Evolutionary conservation across 2,888 invertebrate genomes (phyloP).

Genomic region (Augiades crinisus): DNA sequence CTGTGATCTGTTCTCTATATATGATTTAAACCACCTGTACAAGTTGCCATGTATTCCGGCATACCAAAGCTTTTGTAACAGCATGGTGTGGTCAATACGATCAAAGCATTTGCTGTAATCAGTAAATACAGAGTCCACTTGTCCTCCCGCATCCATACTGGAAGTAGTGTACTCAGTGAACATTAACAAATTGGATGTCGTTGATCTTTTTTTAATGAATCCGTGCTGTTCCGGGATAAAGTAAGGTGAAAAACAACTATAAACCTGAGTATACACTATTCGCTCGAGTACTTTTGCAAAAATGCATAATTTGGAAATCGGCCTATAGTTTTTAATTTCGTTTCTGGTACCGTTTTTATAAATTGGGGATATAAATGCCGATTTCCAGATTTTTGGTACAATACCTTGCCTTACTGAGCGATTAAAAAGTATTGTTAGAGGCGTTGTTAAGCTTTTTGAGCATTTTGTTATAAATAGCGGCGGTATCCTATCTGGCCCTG

Average conservation of each 20-base stretch:
- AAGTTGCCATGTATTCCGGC: constrained; percentile 20
- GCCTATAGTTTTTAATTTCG: not conserved
- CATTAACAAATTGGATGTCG: not conserved
- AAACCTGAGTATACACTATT: constrained; percentile 1
- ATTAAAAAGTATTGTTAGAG: not conserved
- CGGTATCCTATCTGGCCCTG: constrained; percentile 1
- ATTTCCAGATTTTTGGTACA: not conserved
- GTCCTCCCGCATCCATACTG: constrained; percentile 1
- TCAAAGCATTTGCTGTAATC: constrained; percentile 32
- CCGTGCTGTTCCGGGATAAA: not conserved
- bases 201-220: not conserved
- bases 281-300: not conserved
- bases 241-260: not conserved
- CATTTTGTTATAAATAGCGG: constrained; percentile 1
- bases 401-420: not conserved
- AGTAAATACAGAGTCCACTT: constrained; percentile 29
- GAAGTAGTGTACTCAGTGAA: not conserved
- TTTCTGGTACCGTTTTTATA: not conserved
- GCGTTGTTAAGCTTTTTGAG: not conserved
- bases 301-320: not conserved
- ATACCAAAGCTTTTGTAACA: constrained; percentile 14
- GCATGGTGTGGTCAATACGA: constrained; percentile 25
- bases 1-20: constrained; percentile 18
- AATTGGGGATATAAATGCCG: not conserved
- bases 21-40: constrained; percentile 23